phyloP scores from a whole-genome alignment of 2,113 vertebrate genomes.

The Ellobius talpinus region DNA sequence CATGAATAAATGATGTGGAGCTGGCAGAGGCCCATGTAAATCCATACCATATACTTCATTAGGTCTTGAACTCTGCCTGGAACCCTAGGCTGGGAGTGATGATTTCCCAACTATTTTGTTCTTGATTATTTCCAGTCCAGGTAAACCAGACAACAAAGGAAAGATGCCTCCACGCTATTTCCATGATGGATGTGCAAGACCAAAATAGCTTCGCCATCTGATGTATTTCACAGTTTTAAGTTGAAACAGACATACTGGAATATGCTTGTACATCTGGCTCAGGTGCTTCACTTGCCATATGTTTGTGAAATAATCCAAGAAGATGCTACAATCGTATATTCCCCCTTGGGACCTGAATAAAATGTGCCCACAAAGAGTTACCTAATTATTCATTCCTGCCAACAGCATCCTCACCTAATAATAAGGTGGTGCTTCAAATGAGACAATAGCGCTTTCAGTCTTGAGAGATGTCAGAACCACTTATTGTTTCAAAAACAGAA shows the following conservation, averaged over 20 bases:
- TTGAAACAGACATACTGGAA: conserved; percentile 73
- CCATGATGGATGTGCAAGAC: conserved; percentile 74
- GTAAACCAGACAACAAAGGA: conserved; percentile 67
- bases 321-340: conserved; percentile 60
- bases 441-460: conserved; percentile 80
- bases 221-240: conserved; percentile 74
- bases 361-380: conserved; percentile 78
- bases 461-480: conserved; percentile 78
- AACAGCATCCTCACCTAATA: conserved; percentile 78
- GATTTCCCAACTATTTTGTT: conserved; percentile 62
- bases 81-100: conserved; percentile 30
- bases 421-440: conserved; percentile 77
- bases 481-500: conserved; percentile 80
- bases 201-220: conserved; percentile 68
- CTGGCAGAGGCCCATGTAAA: neutral
- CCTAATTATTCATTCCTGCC: conserved; percentile 82
- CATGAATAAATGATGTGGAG: conserved; percentile 48
- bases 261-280: conserved; percentile 65
- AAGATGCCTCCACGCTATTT: conserved; percentile 57
- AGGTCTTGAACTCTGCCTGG: conserved; percentile 64
- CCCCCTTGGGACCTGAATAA: conserved; percentile 75
- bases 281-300: conserved; percentile 77
- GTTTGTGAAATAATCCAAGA: conserved; percentile 75
- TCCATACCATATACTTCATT: conserved; percentile 12
- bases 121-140: conserved; percentile 71